Conservation (phyloP, 1,140 invertebrate species). For the Oppia nitens region DNA sequence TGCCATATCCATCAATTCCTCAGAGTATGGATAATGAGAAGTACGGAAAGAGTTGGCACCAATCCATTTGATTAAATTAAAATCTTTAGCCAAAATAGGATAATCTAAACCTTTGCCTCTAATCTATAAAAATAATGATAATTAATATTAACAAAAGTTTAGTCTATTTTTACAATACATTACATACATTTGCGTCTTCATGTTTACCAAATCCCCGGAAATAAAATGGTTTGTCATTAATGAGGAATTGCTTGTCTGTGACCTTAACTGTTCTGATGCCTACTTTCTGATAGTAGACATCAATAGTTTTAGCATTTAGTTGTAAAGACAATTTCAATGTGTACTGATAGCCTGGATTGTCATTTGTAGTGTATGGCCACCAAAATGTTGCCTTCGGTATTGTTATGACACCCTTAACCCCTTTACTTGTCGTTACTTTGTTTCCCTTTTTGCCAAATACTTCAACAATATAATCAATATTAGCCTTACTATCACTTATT, state of each 20-base stretch:
- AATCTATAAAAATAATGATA: slow-evolving; percentile 27
- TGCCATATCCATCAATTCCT: slow-evolving; percentile 89
- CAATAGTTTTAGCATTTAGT: slow-evolving; percentile 26
- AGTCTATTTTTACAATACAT: neutral
- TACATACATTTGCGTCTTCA: slow-evolving; percentile 72
- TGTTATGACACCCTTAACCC: slow-evolving; percentile 34
- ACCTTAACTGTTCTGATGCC: slow-evolving; percentile 68
- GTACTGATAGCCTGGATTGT: slow-evolving; percentile 61
- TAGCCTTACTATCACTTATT: neutral
- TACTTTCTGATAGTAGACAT: slow-evolving; percentile 63
- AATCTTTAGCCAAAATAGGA: slow-evolving; percentile 69
- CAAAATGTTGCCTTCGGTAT: slow-evolving; percentile 58
- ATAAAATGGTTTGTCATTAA: slow-evolving; percentile 72
- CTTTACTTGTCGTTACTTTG: slow-evolving; percentile 31
- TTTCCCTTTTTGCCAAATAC: slow-evolving; percentile 34
- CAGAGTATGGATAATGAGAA: slow-evolving; percentile 96
- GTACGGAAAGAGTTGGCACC: slow-evolving; percentile 92
- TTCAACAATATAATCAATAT: slow-evolving; percentile 9
- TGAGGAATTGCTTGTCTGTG: slow-evolving; percentile 50
- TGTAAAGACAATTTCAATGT: slow-evolving; percentile 45
- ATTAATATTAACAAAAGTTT: neutral
- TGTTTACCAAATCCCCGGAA: slow-evolving; percentile 86
- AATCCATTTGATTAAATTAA: slow-evolving; percentile 84
- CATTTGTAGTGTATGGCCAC: slow-evolving; percentile 64
- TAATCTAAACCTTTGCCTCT: slow-evolving; percentile 76